phyloP scores from a whole-genome alignment of 2,888 invertebrate species.

The Erebia aethiops region DNA sequence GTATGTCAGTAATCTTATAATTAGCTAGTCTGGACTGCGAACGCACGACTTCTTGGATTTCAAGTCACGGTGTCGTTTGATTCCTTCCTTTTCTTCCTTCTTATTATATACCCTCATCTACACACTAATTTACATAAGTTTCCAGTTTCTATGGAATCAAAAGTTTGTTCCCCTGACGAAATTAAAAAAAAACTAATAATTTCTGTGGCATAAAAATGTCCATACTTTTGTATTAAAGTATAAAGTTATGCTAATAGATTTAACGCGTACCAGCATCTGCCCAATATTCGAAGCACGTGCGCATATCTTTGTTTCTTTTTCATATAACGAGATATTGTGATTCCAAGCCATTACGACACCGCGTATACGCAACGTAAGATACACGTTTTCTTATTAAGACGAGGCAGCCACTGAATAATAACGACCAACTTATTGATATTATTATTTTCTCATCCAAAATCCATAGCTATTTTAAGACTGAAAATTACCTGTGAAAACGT shows the following conservation, averaged over 20 bases:
- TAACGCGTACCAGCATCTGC: conserved; percentile 31
- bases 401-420: conserved; percentile 70
- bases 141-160: conserved; percentile 1
- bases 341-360: conserved; percentile 75
- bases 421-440: conserved; percentile 50
- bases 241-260: conserved; percentile 38
- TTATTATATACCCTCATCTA: background rate
- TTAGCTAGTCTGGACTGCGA: no score
- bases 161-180: background rate
- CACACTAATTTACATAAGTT: background rate
- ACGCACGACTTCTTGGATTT: no score
- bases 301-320: conserved; percentile 76
- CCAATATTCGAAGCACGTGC: conserved; percentile 69
- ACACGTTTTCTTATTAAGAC: conserved; percentile 80
- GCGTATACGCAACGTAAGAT: conserved; percentile 73
- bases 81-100: background rate
- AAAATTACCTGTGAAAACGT: background rate
- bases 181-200: background rate
- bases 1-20: no score
- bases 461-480: conserved; percentile 18
- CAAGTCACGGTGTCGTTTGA: background rate
- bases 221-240: conserved; percentile 14
- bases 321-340: conserved; percentile 82
- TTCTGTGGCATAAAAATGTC: background rate
- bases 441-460: conserved; percentile 50